Percentiles rank a stretch among this genome's conserved stretches.
Conservation (phyloP, 2,113 vertebrate genomes). For the Eublepharis macularius region DNA sequence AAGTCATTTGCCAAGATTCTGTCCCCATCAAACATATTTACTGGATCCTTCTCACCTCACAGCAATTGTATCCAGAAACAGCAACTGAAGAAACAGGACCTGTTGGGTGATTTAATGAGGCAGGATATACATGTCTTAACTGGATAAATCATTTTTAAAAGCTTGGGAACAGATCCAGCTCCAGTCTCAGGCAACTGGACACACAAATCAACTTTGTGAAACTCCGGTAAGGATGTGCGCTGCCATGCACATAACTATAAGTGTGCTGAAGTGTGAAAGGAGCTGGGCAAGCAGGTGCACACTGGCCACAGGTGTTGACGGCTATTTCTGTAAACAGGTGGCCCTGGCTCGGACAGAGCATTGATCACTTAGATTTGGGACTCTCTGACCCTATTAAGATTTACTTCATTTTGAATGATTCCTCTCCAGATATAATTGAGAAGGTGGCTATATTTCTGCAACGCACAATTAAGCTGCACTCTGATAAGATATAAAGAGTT, state of each 20-base stretch:
- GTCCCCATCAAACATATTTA: not conserved
- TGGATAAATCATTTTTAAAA: not conserved
- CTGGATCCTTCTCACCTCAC: not conserved
- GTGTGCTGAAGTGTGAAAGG: no score
- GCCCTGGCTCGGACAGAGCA: not conserved
- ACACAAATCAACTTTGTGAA: not conserved
- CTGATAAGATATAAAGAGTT: no score
- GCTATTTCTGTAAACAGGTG: not conserved
- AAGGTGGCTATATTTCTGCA: no score
- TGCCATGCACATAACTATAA: not conserved
- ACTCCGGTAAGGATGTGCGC: not conserved
- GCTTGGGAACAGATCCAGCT: not conserved
- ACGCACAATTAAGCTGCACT: no score
- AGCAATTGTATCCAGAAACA: not conserved
- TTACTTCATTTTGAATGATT: no score
- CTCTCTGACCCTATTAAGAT: no score
- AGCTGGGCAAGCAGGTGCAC: no score
- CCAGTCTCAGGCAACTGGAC: not conserved
- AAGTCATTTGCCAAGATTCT: fast-evolving
- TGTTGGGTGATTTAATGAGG: not conserved
- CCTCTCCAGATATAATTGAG: no score
- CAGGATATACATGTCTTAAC: not conserved
- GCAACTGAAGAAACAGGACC: not conserved
- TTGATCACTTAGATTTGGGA: not conserved
- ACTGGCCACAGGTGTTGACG: not conserved